Evolutionary conservation across 2,888 invertebrate species (phyloP), one percentile per base, ranked within the genome.

Genomic region (Maniola hyperantus): DNA sequence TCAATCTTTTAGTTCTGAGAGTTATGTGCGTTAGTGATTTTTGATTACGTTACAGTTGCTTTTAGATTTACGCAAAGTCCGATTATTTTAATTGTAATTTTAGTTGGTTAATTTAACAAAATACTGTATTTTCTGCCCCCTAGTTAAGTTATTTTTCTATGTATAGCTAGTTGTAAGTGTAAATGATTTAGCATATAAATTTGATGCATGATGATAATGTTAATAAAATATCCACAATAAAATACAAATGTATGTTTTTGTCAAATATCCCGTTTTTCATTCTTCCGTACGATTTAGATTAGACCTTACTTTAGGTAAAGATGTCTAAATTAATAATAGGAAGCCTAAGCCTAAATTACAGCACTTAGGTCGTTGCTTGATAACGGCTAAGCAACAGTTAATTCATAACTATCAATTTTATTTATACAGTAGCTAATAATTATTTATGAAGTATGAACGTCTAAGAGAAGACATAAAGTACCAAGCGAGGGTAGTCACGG

Each of bases 201-300:
- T 91, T 88, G 91, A 92, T 91, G 91, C 91, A 92, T 92, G 91
- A 92, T 91, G 89, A 89, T 91, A 91, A 91, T 90, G 91, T 92
- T 92, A 91, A 91, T 91, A 91, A 91, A 92, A 91, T 91, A 90
- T 90, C 89, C 88, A 90, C 90, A 88, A 89, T 89, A 91, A 91
- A 91, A 91, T 85, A 85, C 84, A 89, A 80, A 71, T 69, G 77
- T 76, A 77, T 87, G 62, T 62, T 62, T 62, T 62, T 62, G 39
- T 62, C 51, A 62, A 60, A 60, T 34, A 36, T 36, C 60, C 50
- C 8, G 36, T 50, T 48, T 36, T 50, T 60, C 50, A 60, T 36
- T 36, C 20, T 26, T 6, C 6, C 15, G 6, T 8, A 48, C 5
- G 13, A n/a, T n/a, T n/a, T 46, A 15, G 6, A 46, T 48, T 8